Percentiles rank a stretch among this genome's conserved stretches.
Evolutionary conservation across 2,888 invertebrate genomes (phyloP).

Genomic region (Ptychoptera contaminata): DNA sequence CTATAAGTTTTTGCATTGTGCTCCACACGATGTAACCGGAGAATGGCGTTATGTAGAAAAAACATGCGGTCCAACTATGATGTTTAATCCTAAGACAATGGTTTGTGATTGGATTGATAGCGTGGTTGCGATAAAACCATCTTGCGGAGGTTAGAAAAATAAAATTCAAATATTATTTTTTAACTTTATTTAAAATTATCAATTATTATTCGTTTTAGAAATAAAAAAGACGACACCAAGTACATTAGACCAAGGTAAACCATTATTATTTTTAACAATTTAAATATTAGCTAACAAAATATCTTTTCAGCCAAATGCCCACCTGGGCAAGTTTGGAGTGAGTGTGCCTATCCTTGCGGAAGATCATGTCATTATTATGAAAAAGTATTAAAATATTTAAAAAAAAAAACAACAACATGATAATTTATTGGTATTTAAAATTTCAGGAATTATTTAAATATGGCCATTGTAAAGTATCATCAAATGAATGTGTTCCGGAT

Average conservation of each 20-base stretch:
- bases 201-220: too few relatives aligned
- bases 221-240: neutral
- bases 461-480: conserved; percentile 17
- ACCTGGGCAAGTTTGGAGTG: conserved; percentile 39
- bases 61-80: conserved; percentile 38
- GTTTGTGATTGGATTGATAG: conserved; percentile 41
- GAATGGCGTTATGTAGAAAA: conserved; percentile 39
- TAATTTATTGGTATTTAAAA: too few relatives aligned
- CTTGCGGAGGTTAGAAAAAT: conserved; percentile 32
- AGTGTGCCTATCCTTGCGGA: conserved; percentile 59
- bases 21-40: conserved; percentile 24
- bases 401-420: too few relatives aligned
- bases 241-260: neutral
- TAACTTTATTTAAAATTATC: too few relatives aligned
- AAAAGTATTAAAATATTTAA: conserved; percentile 15
- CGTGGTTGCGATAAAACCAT: conserved; percentile 38
- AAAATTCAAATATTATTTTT: too few relatives aligned
- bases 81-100: conserved; percentile 42
- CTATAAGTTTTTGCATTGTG: conserved; percentile 52
- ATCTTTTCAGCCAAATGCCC: conserved; percentile 19
- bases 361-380: conserved; percentile 52
- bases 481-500: conserved; percentile 21
- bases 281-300: too few relatives aligned
- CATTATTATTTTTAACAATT: neutral
- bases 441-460: too few relatives aligned